These are phyloP conservation scores for Aphodius granarius DNA, from an alignment of 2,888 invertebrate genomes.

Conservation along the genomic window DNA sequence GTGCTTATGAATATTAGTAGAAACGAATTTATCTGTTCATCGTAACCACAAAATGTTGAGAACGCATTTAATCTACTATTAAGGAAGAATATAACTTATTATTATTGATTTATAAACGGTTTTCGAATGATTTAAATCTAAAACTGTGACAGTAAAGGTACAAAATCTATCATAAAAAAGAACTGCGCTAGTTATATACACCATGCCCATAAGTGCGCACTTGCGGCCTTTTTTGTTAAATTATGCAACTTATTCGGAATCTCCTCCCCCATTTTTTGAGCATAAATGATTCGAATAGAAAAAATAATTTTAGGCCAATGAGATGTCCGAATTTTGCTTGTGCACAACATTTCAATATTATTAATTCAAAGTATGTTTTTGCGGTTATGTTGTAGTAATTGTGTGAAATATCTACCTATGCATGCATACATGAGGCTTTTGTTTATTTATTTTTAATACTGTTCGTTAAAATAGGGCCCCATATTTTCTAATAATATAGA, in stretches of 20 bases:
- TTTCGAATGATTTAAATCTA: slow-evolving; percentile 35
- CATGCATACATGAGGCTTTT: neutral
- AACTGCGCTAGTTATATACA: slow-evolving; percentile 36
- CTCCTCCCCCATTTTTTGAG: neutral
- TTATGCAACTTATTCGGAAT: neutral
- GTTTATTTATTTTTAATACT: neutral
- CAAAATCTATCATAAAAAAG: slow-evolving; percentile 46
- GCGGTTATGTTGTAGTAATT: neutral
- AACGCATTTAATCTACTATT: neutral
- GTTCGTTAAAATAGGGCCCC: neutral
- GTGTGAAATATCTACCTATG: too few relatives aligned
- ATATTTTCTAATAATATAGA: neutral
- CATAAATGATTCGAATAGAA: neutral
- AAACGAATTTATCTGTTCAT: too few relatives aligned
- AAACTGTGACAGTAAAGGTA: slow-evolving; percentile 43
- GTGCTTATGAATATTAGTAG: neutral
- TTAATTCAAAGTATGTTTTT: neutral
- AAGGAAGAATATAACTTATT: neutral
- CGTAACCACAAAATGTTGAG: too few relatives aligned
- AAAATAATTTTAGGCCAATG: neutral
- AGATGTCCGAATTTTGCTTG: neutral
- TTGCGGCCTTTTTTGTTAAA: neutral
- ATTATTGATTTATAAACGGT: neutral
- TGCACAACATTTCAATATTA: neutral
- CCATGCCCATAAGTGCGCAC: neutral